Evolutionary conservation across 1,140 invertebrate genomes (phyloP), one percentile per base, ranked within the genome.

Genomic region (Hydropsyche tenuis): DNA sequence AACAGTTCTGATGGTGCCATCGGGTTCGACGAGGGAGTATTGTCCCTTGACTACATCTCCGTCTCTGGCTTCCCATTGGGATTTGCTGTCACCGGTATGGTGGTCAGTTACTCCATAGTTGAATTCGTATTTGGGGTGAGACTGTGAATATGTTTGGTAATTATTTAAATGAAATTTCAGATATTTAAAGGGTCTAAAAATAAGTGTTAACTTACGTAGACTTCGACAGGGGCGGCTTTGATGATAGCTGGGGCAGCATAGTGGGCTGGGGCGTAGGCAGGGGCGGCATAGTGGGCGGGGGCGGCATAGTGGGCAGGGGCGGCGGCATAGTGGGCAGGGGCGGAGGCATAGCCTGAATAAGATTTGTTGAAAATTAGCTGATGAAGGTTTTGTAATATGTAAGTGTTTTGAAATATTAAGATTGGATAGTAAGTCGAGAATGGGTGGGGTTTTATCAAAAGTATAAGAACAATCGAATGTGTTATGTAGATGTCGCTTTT

Each of bases 1-100:
- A 22, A 87, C 86, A 66, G 83, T 86, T 75, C 87, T 81, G 80
- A 87, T 80, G 73, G 87, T 88, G 46, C 87, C 86, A 74, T 88
- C 86, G 23, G 87, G 82, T 76, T 86, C 85, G 46, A 84, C 81
- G 75, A 86, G 79, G 27, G 85, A 85, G 82, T 89, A 90, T n/a
- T 82, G 81, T 78, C 86, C 86, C 80, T 86, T 84, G 63, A 87
- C 84, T 14, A 82, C 81, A 75, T 86, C 85, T 65, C 86, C 86
- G 73, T 87, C 85, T 70, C 86, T 82, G 65, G 77, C 71, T 78
- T 88, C 86, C 77, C 85, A 82, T 76, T 87, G 86, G 76, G 80
- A 81, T 79, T 87, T 86, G 77, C 83, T 79, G 80, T 87, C 85
- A 69, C 85, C 85, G 69, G 84, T 84, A 76, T 86, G 82, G 23